Conservation (phyloP, 2,888 invertebrate genomes). For the Ochropleura leucogaster region DNA sequence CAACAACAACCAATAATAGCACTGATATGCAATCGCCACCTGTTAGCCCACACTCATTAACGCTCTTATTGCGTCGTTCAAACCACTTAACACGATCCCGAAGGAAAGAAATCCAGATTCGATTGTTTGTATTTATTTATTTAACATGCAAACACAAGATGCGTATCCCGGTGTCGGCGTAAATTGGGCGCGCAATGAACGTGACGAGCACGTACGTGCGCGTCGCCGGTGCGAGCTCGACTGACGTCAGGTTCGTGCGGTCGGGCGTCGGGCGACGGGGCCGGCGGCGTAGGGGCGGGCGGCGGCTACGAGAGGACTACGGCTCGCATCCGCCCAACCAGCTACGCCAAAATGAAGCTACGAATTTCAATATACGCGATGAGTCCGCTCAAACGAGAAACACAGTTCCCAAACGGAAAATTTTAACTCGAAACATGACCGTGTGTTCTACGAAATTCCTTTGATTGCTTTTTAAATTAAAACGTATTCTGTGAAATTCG, state of each 20-base stretch:
- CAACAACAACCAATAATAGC: conserved; percentile 82
- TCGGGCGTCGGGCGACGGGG: conserved; percentile 69
- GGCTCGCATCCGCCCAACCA: conserved; percentile 83
- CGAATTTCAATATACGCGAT: conserved; percentile 77
- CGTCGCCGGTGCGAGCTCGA: conserved; percentile 77
- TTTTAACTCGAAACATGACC: conserved; percentile 65
- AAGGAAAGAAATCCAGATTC: conserved; percentile 39
- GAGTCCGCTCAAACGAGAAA: conserved; percentile 72
- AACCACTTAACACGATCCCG: conserved; percentile 54
- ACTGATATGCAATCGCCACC: conserved; percentile 81
- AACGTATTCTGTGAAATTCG: conserved; percentile 6
- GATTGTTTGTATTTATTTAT: conserved; percentile 65
- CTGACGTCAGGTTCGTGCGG: conserved; percentile 80
- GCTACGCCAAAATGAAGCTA: conserved; percentile 84
- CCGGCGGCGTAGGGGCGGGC: conserved; percentile 73
- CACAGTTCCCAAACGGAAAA: conserved; percentile 64
- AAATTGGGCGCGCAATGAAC: conserved; percentile 60
- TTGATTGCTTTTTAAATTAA: conserved; percentile 42
- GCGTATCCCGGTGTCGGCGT: conserved; percentile 71
- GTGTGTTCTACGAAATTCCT: conserved; percentile 31
- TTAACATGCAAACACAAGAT: conserved; percentile 62
- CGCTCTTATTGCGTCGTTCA: conserved; percentile 60
- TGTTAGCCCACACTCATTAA: conserved; percentile 75
- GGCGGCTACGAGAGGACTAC: conserved; percentile 81
- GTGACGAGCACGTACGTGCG: conserved; percentile 68